Percentiles rank a stretch among this genome's conserved stretches.
Evolutionary conservation across 1,140 invertebrate species (phyloP).

Genomic region (Drosophila pseudoobscura): DNA sequence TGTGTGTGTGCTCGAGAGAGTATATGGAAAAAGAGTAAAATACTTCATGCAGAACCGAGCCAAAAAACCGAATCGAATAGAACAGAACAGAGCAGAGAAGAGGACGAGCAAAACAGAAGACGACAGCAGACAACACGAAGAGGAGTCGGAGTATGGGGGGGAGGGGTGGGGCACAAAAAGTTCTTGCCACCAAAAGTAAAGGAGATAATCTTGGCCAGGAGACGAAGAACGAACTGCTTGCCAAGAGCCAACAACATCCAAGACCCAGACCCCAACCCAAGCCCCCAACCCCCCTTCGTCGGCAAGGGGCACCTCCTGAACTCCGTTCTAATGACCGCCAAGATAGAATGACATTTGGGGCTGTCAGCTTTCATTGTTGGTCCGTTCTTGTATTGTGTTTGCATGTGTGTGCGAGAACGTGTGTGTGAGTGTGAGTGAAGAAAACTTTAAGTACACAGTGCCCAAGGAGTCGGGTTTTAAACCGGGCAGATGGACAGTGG

Average conservation of each 20-base stretch:
- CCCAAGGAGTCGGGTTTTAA: constrained; percentile 59
- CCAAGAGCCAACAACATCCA: constrained; percentile 60
- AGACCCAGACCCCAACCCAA: background rate
- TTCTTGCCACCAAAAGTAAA: constrained; percentile 81
- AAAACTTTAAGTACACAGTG: constrained; percentile 77
- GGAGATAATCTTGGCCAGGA: constrained; percentile 78
- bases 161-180: constrained; percentile 40
- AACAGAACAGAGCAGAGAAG: constrained; percentile 41
- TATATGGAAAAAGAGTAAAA: constrained; percentile 76
- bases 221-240: constrained; percentile 54
- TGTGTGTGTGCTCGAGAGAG: constrained; percentile 36
- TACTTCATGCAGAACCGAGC: constrained; percentile 78
- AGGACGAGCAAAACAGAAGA: constrained; percentile 7
- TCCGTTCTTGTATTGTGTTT: constrained; percentile 55
- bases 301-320: constrained; percentile 38
- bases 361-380: constrained; percentile 80
- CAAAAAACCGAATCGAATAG: constrained; percentile 67
- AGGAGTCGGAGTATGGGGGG: background rate
- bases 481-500: constrained; percentile 31
- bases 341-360: constrained; percentile 81
- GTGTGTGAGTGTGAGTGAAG: constrained; percentile 46
- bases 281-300: constrained; percentile 7
- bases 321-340: constrained; percentile 80
- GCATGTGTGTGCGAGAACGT: constrained; percentile 28
- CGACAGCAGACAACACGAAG: constrained; percentile 9